phyloP scores from a whole-genome alignment of 2,113 vertebrate genomes.

The Ceyx cyanopectus region DNA sequence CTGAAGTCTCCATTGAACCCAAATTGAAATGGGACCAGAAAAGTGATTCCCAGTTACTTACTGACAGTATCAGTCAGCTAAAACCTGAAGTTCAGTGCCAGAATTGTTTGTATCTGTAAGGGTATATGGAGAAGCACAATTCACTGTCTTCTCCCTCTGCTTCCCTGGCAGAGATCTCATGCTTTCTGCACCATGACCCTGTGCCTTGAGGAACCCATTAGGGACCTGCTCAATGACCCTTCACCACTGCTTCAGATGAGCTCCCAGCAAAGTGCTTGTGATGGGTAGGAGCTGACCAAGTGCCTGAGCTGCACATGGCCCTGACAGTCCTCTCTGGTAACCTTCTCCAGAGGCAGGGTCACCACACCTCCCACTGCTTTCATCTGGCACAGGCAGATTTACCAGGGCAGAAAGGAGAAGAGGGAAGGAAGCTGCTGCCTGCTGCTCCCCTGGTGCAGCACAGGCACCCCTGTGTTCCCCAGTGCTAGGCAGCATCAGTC shows the following conservation, averaged over 20 bases:
- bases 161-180: neutral
- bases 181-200: neutral
- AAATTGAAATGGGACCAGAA: neutral
- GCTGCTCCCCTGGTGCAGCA: neutral
- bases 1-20: neutral
- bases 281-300: neutral
- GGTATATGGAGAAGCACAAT: neutral
- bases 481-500: neutral
- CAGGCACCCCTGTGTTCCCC: neutral
- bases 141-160: neutral
- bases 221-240: neutral
- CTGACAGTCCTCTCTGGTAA: neutral
- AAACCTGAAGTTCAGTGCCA: neutral
- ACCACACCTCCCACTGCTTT: neutral
- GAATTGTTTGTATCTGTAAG: neutral
- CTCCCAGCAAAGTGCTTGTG: rapidly evolving
- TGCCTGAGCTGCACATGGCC: neutral
- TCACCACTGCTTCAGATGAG: neutral
- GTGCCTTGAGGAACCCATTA: neutral
- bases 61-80: neutral
- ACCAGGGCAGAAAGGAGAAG: neutral
- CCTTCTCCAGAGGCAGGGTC: neutral
- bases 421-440: neutral
- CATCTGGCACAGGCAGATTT: neutral
- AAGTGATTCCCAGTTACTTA: neutral